phyloP scores from a whole-genome alignment of 2,797 vertebrate species.

The Sebastes nivosus region DNA sequence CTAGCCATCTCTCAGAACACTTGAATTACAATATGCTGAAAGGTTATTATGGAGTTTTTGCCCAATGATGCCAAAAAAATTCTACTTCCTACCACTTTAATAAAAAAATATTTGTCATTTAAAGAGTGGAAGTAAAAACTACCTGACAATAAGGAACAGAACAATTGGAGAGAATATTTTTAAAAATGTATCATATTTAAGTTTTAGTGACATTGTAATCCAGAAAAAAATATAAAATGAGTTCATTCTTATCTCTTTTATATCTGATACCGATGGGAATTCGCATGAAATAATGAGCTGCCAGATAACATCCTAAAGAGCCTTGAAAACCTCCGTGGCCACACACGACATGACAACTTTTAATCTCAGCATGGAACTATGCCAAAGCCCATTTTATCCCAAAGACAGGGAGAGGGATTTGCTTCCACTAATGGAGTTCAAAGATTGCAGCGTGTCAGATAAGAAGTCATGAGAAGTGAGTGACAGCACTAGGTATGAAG shows the following conservation, averaged over 20 bases:
- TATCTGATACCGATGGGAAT: conserved; percentile 66
- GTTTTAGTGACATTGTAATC: conserved; percentile 48
- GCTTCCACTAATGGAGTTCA: conserved; percentile 83
- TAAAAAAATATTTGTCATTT: conserved; percentile 44
- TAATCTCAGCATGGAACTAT: conserved; percentile 81
- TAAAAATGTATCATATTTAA: conserved; percentile 31
- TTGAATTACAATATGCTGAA: no score
- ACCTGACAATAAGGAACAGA: background rate
- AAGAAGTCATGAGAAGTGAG: conserved; percentile 70
- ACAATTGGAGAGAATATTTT: background rate
- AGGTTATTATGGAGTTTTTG: no score
- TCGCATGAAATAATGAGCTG: conserved; percentile 76
- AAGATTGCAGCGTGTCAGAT: conserved; percentile 82
- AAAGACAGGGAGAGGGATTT: conserved; percentile 77
- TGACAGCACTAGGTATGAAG: conserved; percentile 67
- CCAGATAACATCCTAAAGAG: conserved; percentile 73
- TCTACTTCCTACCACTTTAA: no score
- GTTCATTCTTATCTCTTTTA: conserved; percentile 56
- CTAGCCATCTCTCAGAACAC: accelerated
- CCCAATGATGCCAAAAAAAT: no score
- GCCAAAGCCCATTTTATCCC: conserved; percentile 81
- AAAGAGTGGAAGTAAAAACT: conserved; percentile 27
- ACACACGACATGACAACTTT: conserved; percentile 81
- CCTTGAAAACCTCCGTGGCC: conserved; percentile 64
- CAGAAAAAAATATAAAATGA: conserved; percentile 34